Evolutionary conservation across 64 coral and sea anemone genomes (phyloP).

Genomic region (Exaiptasia diaphana): DNA sequence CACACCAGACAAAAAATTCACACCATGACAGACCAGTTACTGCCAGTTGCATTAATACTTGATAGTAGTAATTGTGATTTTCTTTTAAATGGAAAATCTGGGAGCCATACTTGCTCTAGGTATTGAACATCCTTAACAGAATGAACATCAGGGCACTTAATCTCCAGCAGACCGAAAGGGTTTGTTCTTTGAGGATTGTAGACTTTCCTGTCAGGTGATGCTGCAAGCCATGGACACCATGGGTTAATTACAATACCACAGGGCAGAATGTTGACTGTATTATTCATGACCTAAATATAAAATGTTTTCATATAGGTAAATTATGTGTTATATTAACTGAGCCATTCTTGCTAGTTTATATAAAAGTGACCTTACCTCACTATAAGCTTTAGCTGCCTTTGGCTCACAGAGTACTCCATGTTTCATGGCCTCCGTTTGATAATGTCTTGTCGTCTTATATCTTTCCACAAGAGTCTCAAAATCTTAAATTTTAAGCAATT

Average conservation of each 20-base stretch:
- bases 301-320: slow-evolving; percentile 20
- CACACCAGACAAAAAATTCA: slow-evolving; percentile 36
- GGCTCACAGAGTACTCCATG: not conserved
- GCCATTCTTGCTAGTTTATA: too few relatives aligned
- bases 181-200: not conserved
- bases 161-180: not conserved
- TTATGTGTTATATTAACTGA: slow-evolving; percentile 12
- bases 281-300: not conserved
- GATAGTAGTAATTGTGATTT: slow-evolving; percentile 18
- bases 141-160: not conserved
- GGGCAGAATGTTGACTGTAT: not conserved
- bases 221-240: not conserved
- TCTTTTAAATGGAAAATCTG: not conserved
- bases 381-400: not conserved
- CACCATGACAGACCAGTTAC: slow-evolving; percentile 37
- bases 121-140: not conserved
- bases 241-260: not conserved
- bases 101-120: not conserved
- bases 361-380: not conserved
- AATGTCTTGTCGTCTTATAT: not conserved
- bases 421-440: not conserved
- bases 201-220: not conserved
- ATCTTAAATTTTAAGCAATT: slow-evolving; percentile 38
- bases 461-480: not conserved
- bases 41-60: slow-evolving; percentile 16